A percentile compares a stretch with the other conserved stretches of the same genome.
Evolutionary conservation across 2,113 vertebrate genomes (phyloP).

Genomic region (Sorex araneus): DNA sequence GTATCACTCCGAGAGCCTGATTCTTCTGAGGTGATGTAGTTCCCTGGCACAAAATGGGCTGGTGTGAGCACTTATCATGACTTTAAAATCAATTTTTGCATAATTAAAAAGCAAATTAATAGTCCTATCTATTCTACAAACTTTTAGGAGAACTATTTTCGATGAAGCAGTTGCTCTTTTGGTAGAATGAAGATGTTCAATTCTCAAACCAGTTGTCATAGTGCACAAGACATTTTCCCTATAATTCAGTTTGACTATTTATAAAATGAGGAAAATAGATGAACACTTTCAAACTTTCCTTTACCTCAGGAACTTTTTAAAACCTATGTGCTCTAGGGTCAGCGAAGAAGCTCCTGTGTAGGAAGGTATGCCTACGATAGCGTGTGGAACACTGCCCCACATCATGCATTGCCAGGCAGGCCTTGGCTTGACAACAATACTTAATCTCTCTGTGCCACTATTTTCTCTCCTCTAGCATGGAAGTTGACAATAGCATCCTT

Average conservation of each 20-base stretch:
- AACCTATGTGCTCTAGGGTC: background rate
- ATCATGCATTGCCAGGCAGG: no score
- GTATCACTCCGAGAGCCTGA: background rate
- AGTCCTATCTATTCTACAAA: background rate
- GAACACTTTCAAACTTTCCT: slow-evolving; percentile 8
- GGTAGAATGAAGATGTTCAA: background rate
- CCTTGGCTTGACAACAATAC: no score
- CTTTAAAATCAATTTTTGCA: background rate
- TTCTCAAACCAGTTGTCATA: background rate
- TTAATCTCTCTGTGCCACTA: no score
- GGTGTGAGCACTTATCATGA: background rate
- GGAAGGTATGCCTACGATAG: no score
- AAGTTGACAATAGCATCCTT: no score
- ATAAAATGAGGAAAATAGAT: slow-evolving; percentile 16
- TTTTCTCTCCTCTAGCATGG: no score
- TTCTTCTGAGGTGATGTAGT: background rate
- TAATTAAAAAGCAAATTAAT: background rate
- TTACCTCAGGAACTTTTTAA: slow-evolving; percentile 8
- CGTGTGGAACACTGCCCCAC: no score
- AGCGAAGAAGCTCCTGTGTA: no score
- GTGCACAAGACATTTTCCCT: background rate
- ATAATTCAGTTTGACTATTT: background rate
- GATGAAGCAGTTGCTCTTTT: background rate
- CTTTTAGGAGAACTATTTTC: background rate
- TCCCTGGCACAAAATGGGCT: background rate